Conservation (phyloP, 1,140 invertebrate species). For the Bombus waltoni region DNA sequence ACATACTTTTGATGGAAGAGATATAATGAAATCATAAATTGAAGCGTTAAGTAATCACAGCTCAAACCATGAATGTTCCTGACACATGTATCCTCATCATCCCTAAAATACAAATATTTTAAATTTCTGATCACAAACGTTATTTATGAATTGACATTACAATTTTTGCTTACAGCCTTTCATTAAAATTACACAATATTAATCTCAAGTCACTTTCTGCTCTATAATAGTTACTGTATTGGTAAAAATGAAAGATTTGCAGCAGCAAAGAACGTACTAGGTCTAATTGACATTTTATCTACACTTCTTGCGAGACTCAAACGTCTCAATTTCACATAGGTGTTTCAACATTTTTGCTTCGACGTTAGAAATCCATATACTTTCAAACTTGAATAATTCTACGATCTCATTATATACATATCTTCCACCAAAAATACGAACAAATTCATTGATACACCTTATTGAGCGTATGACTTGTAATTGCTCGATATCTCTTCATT, state of each 20-base stretch:
- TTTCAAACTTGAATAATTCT: background rate
- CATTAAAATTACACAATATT: background rate
- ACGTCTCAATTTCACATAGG: no score
- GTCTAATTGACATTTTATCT: background rate
- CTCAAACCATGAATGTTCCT: background rate
- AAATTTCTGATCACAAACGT: no score
- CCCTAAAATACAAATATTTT: no score
- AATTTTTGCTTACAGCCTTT: background rate
- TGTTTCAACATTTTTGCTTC: background rate
- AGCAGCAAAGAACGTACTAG: background rate
- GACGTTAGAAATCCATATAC: background rate
- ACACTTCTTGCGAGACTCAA: background rate
- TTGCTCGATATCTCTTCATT: background rate
- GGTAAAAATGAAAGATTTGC: background rate
- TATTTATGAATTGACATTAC: background rate
- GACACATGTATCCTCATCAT: no score
- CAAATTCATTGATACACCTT: background rate
- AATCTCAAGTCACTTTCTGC: no score
- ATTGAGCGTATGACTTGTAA: no score
- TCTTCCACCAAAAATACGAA: background rate
- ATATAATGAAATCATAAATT: background rate
- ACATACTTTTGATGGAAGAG: background rate
- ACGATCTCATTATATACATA: background rate
- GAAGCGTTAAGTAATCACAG: background rate
- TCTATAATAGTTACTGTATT: background rate